Conservation (phyloP, 2,888 invertebrate genomes). For the Sinelater perroti region DNA sequence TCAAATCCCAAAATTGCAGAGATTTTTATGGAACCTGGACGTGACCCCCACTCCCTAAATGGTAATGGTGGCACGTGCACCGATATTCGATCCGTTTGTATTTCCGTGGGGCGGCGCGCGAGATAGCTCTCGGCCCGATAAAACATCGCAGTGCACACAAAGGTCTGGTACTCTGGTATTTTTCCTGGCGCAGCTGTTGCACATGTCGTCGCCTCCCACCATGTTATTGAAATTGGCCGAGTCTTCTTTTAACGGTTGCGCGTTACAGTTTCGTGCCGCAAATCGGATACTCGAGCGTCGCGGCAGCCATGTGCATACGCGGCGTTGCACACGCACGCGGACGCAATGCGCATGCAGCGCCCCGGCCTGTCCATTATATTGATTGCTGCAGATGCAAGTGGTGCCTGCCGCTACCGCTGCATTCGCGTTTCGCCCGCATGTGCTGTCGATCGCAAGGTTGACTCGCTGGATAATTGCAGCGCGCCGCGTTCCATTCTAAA, state of each 20-base stretch:
- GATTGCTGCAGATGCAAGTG: constrained; percentile 49
- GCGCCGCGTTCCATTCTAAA: constrained; percentile 27
- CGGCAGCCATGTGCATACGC: not conserved
- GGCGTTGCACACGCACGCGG: constrained; percentile 2
- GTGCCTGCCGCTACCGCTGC: constrained; percentile 34
- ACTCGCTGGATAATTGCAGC: constrained; percentile 25
- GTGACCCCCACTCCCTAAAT: too few species aligned
- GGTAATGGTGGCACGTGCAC: not conserved
- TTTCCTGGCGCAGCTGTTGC: constrained; percentile 30
- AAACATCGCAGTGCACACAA: constrained; percentile 8
- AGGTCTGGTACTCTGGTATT: constrained; percentile 21
- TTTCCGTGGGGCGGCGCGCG: constrained; percentile 3
- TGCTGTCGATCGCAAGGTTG: constrained; percentile 40
- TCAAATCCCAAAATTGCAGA: not conserved
- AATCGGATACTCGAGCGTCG: constrained; percentile 1
- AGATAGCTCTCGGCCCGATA: constrained; percentile 9
- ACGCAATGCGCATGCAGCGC: constrained; percentile 27
- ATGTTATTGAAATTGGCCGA: constrained; percentile 35
- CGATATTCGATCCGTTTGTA: constrained; percentile 7
- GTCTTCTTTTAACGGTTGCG: constrained; percentile 34
- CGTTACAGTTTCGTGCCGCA: constrained; percentile 10
- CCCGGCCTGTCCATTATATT: constrained; percentile 39
- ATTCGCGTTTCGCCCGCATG: constrained; percentile 41
- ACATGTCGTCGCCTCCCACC: constrained; percentile 37
- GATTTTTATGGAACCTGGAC: too few species aligned